Conservation (phyloP, 2,113 vertebrate genomes). For the Carassius auratus region DNA sequence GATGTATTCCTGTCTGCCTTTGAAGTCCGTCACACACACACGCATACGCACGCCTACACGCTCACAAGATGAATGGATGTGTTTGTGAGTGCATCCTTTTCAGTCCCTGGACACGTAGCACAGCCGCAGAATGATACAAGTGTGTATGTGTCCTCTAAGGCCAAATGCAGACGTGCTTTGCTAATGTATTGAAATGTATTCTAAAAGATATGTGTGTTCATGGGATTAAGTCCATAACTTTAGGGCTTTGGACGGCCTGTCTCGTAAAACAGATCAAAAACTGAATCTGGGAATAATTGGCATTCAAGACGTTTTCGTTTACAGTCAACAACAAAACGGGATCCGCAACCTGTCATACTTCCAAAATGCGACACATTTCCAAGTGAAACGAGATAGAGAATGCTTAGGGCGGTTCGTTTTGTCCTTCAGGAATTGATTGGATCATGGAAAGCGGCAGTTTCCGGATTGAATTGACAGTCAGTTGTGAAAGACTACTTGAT, state of each 20-base stretch:
- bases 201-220: slow-evolving; percentile 27
- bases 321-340: not conserved
- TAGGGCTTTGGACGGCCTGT: slow-evolving; percentile 5
- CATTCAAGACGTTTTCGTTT: not conserved
- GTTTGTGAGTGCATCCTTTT: slow-evolving; percentile 41
- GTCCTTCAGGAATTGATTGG: not conserved
- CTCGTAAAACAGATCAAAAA: slow-evolving; percentile 24
- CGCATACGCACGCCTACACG: slow-evolving; percentile 43
- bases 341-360: not conserved
- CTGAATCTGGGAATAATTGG: slow-evolving; percentile 9
- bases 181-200: slow-evolving; percentile 56
- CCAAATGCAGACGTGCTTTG: slow-evolving; percentile 38
- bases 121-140: slow-evolving; percentile 38
- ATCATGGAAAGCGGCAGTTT: not conserved
- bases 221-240: slow-evolving; percentile 26
- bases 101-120: slow-evolving; percentile 20
- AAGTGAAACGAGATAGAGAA: not conserved
- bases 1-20: slow-evolving; percentile 57
- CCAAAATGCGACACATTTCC: not conserved
- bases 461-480: not conserved
- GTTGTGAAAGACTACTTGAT: not conserved
- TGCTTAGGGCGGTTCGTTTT: not conserved
- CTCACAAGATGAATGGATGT: slow-evolving; percentile 49
- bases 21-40: slow-evolving; percentile 52
- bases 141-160: slow-evolving; percentile 40